phyloP scores from a whole-genome alignment of 2,888 invertebrate genomes.

The Lapara coniferarum region DNA sequence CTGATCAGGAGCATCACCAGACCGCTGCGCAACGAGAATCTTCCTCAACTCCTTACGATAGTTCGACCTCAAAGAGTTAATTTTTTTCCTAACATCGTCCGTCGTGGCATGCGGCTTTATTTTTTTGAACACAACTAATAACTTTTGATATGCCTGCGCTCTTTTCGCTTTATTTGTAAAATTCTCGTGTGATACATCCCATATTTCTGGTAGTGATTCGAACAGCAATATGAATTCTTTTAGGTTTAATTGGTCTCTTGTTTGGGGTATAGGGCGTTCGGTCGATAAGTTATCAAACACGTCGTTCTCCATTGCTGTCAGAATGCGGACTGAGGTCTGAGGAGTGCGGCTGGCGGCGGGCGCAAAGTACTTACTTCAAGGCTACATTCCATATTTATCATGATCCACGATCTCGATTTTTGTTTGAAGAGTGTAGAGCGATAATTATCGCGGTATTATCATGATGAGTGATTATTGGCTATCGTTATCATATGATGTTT shows the following conservation, averaged over 20 bases:
- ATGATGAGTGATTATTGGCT: too few relatives aligned
- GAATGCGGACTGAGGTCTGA: not conserved
- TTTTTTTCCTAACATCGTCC: conserved; percentile 29
- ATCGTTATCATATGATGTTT: too few relatives aligned
- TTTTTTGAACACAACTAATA: conserved; percentile 26
- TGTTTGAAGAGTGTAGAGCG: not conserved
- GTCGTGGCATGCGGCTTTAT: conserved; percentile 25
- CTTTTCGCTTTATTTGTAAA: conserved; percentile 27
- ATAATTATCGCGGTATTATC: not conserved
- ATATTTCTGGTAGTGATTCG: conserved; percentile 20
- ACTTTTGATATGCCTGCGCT: conserved; percentile 16
- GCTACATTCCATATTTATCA: conserved; percentile 2
- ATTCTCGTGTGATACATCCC: conserved; percentile 21
- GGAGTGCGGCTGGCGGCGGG: not conserved
- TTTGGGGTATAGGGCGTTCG: not conserved
- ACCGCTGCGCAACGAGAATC: conserved; percentile 24
- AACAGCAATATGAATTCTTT: conserved; percentile 8
- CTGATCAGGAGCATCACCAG: not conserved
- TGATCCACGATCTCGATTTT: not conserved
- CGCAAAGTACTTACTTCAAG: not conserved
- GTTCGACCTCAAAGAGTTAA: conserved; percentile 28
- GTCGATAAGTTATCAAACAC: not conserved
- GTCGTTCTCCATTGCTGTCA: not conserved
- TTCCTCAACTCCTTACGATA: conserved; percentile 28
- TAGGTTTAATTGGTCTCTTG: not conserved